Percentiles rank a stretch among this genome's conserved stretches.
phyloP scores from a whole-genome alignment of 2,113 vertebrate genomes.

The Macroglossus sobrinus region DNA sequence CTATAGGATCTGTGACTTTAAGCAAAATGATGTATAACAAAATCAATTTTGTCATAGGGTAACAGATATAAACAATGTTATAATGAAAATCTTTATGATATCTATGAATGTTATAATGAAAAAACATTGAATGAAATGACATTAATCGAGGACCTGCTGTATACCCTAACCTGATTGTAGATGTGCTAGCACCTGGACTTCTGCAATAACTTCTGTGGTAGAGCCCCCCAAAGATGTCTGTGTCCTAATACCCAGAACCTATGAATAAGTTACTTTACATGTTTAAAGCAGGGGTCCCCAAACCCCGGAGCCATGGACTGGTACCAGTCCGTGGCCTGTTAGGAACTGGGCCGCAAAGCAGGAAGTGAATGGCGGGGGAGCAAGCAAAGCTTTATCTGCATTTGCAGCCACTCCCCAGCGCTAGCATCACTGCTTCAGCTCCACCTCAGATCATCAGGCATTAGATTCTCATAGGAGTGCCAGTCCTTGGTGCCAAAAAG shows the following conservation, averaged over 20 bases:
- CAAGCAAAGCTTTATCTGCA: too few relatives aligned
- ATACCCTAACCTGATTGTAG: background rate
- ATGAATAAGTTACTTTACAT: background rate
- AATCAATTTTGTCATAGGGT: background rate
- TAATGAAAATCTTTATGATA: too few relatives aligned
- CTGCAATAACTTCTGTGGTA: background rate
- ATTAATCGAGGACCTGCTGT: background rate
- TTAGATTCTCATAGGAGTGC: too few relatives aligned
- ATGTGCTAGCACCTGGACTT: background rate
- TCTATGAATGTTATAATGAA: background rate
- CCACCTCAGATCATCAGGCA: too few relatives aligned
- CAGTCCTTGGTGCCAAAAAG: too few relatives aligned
- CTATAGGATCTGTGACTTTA: background rate
- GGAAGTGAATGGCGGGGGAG: too few relatives aligned
- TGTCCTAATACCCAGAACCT: background rate
- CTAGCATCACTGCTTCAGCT: too few relatives aligned
- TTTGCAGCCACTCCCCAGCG: too few relatives aligned
- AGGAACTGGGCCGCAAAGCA: too few relatives aligned
- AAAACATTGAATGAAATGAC: background rate
- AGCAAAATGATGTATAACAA: background rate
- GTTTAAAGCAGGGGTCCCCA: too few relatives aligned
- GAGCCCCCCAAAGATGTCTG: background rate
- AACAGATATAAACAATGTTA: background rate
- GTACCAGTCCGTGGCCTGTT: too few relatives aligned
- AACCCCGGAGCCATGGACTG: too few relatives aligned